Evolutionary conservation across 2,888 invertebrate genomes (phyloP).

Genomic region (Achlya flavicornis): DNA sequence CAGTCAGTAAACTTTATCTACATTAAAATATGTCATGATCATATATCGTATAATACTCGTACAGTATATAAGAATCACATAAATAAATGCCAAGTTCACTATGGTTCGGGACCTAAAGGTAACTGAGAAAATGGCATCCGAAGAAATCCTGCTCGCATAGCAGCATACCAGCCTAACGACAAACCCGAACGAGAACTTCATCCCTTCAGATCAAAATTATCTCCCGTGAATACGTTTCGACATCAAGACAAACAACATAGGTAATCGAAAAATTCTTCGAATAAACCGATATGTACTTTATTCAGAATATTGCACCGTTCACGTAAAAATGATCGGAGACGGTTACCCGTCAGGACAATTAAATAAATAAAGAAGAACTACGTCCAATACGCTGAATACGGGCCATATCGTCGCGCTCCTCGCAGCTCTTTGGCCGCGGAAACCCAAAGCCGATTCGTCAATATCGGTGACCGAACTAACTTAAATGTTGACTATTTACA

Average conservation of each 20-base stretch:
- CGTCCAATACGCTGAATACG: slow-evolving; percentile 54
- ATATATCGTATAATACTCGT: slow-evolving; percentile 75
- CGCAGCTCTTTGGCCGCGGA: slow-evolving; percentile 27
- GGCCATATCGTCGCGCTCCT: slow-evolving; percentile 45
- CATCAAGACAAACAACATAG: slow-evolving; percentile 43
- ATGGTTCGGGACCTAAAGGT: slow-evolving; percentile 79
- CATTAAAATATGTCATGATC: slow-evolving; percentile 76
- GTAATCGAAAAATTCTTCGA: slow-evolving; percentile 57
- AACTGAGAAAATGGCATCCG: slow-evolving; percentile 82
- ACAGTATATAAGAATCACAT: slow-evolving; percentile 77
- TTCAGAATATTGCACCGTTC: slow-evolving; percentile 63
- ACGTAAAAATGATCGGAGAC: slow-evolving; percentile 22
- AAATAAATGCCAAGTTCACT: slow-evolving; percentile 82
- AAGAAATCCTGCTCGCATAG: slow-evolving; percentile 59
- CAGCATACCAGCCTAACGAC: slow-evolving; percentile 42
- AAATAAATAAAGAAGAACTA: slow-evolving; percentile 30
- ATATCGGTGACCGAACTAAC: slow-evolving; percentile 57
- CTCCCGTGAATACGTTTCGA: slow-evolving; percentile 42
- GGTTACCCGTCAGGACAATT: slow-evolving; percentile 16
- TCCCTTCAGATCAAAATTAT: slow-evolving; percentile 49
- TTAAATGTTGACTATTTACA: slow-evolving; percentile 72
- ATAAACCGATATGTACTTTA: slow-evolving; percentile 66
- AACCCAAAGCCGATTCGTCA: slow-evolving; percentile 39
- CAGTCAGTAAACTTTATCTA: slow-evolving; percentile 69
- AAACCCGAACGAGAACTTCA: slow-evolving; percentile 44